Conservation (phyloP, 2,888 invertebrate genomes). For the Yponomeuta cagnagella region DNA sequence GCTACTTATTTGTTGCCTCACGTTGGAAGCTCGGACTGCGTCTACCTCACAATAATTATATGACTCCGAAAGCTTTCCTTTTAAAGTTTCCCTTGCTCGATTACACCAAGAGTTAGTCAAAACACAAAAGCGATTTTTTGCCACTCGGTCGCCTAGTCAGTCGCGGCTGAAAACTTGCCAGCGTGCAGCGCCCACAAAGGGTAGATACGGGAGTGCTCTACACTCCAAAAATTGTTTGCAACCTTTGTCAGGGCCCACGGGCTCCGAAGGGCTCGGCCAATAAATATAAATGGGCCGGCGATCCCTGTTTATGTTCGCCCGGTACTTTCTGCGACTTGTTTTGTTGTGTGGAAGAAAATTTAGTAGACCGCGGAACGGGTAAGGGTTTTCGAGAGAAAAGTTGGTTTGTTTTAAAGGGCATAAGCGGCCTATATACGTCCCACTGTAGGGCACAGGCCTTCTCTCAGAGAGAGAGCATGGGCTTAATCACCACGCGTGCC, state of each 20-base stretch:
- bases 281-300: conserved; percentile 13
- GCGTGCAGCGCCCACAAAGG: background rate
- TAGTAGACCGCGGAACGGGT: background rate
- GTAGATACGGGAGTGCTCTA: background rate
- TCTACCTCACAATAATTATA: too few relatives aligned
- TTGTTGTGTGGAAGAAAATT: background rate
- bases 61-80: too few relatives aligned
- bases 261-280: conserved; percentile 1
- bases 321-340: conserved; percentile 9
- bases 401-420: background rate
- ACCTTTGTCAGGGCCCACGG: conserved; percentile 9
- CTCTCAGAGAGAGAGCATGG: too few relatives aligned
- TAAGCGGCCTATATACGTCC: too few relatives aligned
- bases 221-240: conserved; percentile 14
- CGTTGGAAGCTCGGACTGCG: too few relatives aligned
- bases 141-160: background rate
- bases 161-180: background rate
- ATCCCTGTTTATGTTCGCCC: background rate
- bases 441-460: too few relatives aligned
- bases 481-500: too few relatives aligned
- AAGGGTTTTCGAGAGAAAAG: background rate
- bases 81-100: too few relatives aligned
- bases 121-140: too few relatives aligned
- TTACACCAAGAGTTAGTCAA: too few relatives aligned
- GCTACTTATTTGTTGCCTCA: too few relatives aligned